Evolutionary conservation across 1,140 invertebrate species (phyloP).

Genomic region (Drosophila subobscura): DNA sequence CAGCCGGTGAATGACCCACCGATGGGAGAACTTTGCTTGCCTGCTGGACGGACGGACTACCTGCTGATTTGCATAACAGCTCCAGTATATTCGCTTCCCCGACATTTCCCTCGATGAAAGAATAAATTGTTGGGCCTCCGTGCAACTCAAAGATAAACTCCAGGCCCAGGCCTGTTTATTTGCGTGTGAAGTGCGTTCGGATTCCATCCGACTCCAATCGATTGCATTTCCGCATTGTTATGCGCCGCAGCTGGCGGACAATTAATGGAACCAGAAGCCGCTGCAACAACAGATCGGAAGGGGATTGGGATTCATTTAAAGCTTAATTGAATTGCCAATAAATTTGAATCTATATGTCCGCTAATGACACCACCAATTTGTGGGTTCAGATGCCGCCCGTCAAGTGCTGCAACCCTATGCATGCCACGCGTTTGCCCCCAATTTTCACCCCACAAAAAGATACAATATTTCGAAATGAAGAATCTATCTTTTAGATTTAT

Average conservation of each 20-base stretch:
- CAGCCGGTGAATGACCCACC: slow-evolving; percentile 39
- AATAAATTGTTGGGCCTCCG: slow-evolving; percentile 42
- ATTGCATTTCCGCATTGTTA: slow-evolving; percentile 71
- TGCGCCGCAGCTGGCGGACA: slow-evolving; percentile 37
- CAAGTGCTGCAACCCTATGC: slow-evolving; percentile 29
- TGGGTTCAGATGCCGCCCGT: slow-evolving; percentile 35
- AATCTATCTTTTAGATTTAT: slow-evolving; percentile 36
- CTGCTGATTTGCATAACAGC: slow-evolving; percentile 61
- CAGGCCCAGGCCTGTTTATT: slow-evolving; percentile 42
- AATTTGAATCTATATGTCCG: slow-evolving; percentile 57
- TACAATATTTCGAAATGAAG: slow-evolving; percentile 37
- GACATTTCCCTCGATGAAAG: slow-evolving; percentile 4
- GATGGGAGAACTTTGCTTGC: slow-evolving; percentile 9
- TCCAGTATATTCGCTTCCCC: slow-evolving; percentile 16
- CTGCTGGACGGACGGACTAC: slow-evolving; percentile 31
- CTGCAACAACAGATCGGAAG: slow-evolving; percentile 6
- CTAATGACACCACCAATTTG: slow-evolving; percentile 54
- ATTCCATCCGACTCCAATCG: slow-evolving; percentile 60
- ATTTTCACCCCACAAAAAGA: slow-evolving; percentile 20
- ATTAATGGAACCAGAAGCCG: slow-evolving; percentile 30
- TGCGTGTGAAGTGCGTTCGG: slow-evolving; percentile 74
- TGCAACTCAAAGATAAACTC: slow-evolving; percentile 45
- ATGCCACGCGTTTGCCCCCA: slow-evolving; percentile 51
- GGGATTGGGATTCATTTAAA: slow-evolving; percentile 26
- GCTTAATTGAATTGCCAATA: slow-evolving; percentile 59